These are phyloP conservation scores for Brachionus plicatilis DNA, from an alignment of 1,140 invertebrate genomes.

Conservation along the genomic window DNA sequence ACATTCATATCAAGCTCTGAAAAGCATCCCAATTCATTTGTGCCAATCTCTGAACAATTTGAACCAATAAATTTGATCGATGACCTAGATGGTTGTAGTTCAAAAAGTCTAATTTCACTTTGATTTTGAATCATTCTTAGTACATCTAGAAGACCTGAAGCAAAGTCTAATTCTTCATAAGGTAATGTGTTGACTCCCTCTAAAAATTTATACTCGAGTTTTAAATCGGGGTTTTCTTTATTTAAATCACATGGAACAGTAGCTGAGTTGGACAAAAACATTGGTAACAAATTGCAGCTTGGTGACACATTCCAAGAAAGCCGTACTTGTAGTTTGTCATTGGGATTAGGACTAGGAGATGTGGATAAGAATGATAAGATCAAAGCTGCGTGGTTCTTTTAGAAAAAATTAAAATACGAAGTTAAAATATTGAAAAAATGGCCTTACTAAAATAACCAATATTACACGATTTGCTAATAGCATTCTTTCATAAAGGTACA, in stretches of 20 bases:
- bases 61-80: neutral
- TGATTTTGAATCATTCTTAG: neutral
- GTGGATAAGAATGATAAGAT: neutral
- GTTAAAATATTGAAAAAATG: neutral
- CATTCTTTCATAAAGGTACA: constrained; percentile 1
- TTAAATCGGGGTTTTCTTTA: neutral
- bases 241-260: neutral
- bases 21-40: neutral
- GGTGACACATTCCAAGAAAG: neutral
- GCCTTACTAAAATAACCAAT: neutral
- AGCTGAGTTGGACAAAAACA: neutral
- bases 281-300: neutral
- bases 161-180: neutral
- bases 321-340: neutral
- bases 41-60: neutral
- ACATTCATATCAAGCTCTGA: neutral
- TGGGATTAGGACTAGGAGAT: neutral
- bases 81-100: neutral
- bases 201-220: neutral
- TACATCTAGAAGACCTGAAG: neutral
- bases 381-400: neutral
- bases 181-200: neutral
- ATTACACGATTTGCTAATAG: neutral
- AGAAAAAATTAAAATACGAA: neutral
- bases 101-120: neutral